Evolutionary conservation across 2,797 vertebrate genomes (phyloP), one percentile per base, ranked within the genome.

Genomic region (Pangasius djambal): DNA sequence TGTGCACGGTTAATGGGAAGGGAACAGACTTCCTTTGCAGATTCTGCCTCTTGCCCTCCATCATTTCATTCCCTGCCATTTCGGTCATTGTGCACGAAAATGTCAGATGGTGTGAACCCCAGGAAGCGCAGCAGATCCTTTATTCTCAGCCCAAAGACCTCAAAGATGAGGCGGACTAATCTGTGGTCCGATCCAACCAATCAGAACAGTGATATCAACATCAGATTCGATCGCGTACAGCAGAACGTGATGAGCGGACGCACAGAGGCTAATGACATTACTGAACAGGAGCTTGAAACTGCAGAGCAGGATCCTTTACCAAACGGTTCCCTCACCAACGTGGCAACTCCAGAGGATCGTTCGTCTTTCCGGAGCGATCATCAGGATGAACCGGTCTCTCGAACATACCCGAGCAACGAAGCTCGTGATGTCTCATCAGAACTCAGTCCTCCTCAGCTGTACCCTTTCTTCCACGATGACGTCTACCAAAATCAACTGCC

Each of bases 91-190:
- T 22, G 61, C 8, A 61, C 28, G 4, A 70, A 40, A 16, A 44
- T 89, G 85, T 89, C 83, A 1, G 22, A 78, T 7, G 69, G 72
- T 88, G 37, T 31, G 55, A 96, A 95, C 90, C 57, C 77, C 34
- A 95, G 85, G 89, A 97, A 96, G 82, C 95, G 95, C 48, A 88
- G 92, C 72, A 87, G 92, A 75, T 93, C 94, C 13, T 93, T 91
- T 74, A 95, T 94, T 83, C 91, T 91, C 0, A 90, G 93, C 37
- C 85, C 61, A 55, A 89, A 82, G 52, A 40, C 28, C 4, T 92
- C 83, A 2, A 97, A 96, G 92, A 94, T 89, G 90, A 94, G 52
- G 70, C 95, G 91, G 89, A 92, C 81, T 3, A 20, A 22, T 0
- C 40, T 15, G 44, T 31, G 63, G 74, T 83, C 89, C n/a, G 88